A percentile compares a stretch with the other conserved stretches of the same genome.
Evolutionary conservation across 2,888 invertebrate genomes (phyloP).

Genomic region (Parnassius mnemosyne): DNA sequence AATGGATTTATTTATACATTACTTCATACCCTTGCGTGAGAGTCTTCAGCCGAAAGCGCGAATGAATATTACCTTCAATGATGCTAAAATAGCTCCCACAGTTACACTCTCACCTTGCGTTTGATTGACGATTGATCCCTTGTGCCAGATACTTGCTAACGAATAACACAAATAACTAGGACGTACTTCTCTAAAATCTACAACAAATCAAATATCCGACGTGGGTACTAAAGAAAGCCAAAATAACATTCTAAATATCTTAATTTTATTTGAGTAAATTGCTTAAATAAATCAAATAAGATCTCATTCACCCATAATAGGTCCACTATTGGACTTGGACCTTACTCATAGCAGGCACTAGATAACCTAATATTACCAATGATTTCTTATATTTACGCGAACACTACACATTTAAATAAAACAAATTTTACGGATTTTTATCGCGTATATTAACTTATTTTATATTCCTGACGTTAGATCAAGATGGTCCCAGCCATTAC

Average conservation of each 20-base stretch:
- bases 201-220: background rate
- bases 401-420: no score
- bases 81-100: constrained; percentile 76
- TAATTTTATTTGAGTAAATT: background rate
- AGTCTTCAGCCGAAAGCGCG: constrained; percentile 76
- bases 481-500: no score
- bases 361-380: no score
- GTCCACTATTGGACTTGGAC: no score
- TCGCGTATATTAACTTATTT: no score
- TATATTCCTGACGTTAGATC: no score
- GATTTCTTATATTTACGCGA: no score
- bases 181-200: constrained; percentile 30
- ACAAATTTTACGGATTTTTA: no score
- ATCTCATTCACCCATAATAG: no score
- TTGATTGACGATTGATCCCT: constrained; percentile 80
- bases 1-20: constrained; percentile 73
- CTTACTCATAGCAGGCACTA: no score
- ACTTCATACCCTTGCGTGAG: constrained; percentile 74
- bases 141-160: constrained; percentile 77
- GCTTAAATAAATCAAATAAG: no score
- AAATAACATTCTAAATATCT: background rate
- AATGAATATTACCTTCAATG: constrained; percentile 79
- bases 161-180: constrained; percentile 61
- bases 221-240: background rate
- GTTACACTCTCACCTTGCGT: constrained; percentile 79